Conservation (phyloP, 2,113 vertebrate species). For the Cisticola juncidis region DNA sequence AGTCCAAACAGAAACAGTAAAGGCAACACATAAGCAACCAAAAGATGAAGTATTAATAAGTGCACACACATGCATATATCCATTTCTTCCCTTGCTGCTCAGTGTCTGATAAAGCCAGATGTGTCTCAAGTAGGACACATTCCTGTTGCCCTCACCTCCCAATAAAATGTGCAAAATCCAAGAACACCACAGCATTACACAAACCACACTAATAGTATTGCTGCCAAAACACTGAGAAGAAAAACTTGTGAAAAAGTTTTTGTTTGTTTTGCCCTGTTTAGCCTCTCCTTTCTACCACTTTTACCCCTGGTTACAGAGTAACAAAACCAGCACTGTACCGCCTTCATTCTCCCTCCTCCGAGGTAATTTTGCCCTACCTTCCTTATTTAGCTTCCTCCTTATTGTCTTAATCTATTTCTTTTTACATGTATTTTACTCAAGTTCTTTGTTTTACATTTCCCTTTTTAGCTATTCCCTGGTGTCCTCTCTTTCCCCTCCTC, state of each 20-base stretch:
- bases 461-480: neutral
- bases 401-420: conserved; percentile 3
- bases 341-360: neutral
- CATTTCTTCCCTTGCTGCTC: neutral
- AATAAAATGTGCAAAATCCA: neutral
- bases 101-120: neutral
- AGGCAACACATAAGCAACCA: neutral
- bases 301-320: neutral
- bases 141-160: accelerated
- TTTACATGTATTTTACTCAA: neutral
- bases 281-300: neutral
- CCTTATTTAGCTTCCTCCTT: conserved; percentile 8
- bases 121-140: neutral
- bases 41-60: neutral
- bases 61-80: neutral
- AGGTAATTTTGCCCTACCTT: conserved; percentile 1
- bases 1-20: neutral
- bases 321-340: neutral
- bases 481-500: neutral
- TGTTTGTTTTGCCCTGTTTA: neutral
- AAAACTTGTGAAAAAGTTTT: neutral
- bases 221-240: neutral
- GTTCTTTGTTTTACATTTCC: conserved; percentile 31
- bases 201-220: neutral
- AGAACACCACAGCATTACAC: neutral